phyloP scores from a whole-genome alignment of 2,888 invertebrate species.

The Dysmachus trigonus region DNA sequence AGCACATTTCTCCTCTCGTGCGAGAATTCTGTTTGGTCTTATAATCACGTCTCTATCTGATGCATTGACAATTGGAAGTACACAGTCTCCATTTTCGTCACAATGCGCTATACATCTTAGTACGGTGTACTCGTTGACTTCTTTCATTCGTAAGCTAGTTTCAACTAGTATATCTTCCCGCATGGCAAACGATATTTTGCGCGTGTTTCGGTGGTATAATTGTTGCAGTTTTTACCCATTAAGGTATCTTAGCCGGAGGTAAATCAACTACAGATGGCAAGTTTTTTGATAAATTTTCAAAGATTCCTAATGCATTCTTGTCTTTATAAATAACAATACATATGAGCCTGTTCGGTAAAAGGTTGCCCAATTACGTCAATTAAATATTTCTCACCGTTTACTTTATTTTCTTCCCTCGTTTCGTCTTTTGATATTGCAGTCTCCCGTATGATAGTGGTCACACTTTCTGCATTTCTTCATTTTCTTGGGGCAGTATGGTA shows the following conservation, averaged over 20 bases:
- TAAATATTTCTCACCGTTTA: constrained; percentile 34
- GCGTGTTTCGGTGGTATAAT: neutral
- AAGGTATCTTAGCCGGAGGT: neutral
- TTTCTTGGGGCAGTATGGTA: neutral
- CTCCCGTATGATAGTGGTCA: neutral
- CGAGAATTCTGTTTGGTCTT: neutral
- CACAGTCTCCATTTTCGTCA: neutral
- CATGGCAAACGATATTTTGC: neutral
- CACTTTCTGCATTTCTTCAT: neutral
- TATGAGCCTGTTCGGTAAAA: neutral
- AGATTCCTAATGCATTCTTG: neutral
- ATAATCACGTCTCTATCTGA: neutral
- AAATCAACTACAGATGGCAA: neutral
- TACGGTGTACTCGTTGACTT: neutral
- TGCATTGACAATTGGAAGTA: neutral
- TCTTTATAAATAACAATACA: neutral
- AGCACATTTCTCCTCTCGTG: neutral
- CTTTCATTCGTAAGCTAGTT: neutral
- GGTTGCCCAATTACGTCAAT: constrained; percentile 4
- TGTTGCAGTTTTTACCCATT: neutral
- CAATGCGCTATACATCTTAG: neutral
- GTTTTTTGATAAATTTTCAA: neutral
- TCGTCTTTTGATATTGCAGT: neutral
- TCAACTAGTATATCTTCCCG: neutral
- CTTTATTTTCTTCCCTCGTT: neutral